Evolutionary conservation across 2,888 invertebrate species (phyloP), one percentile per base, ranked within the genome.

Genomic region (Synergus japonicus): DNA sequence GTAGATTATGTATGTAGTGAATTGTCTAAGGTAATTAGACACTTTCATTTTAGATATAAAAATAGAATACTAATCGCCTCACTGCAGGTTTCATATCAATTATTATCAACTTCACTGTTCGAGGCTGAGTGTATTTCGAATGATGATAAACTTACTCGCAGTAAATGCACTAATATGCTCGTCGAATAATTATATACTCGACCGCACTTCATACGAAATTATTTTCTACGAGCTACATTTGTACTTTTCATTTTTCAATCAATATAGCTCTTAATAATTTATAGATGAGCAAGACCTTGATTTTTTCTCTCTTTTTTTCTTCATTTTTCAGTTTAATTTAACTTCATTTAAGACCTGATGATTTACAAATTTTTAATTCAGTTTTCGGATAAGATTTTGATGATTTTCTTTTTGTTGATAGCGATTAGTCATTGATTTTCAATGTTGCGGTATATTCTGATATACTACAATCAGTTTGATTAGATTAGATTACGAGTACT

Each of bases 1-100:
- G 69, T 69, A 29, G 37, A 69, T 69, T 69, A 69, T 69, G 49
- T 49, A 69, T 69, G 49, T 49, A 69, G 66, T 66, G n/a, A 37
- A 67, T 67, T 44, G 13, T 69, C n/a, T 69, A 69, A 69, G 29
- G 22, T 69, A 69, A 69, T 69, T 69, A 69, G 46, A 18, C 9
- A 54, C 69, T 69, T 69, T 69, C 69, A 69, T 69, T 69, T 69
- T 37, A 37, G 10, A 37, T 29, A 69, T 18, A 46, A 69, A 69
- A 69, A 69, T 49, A 29, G 60, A 18, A 60, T 10, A 46, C 46
- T 46, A 60, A 49, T 69, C 49, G 69, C 49, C 54, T 69, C n/a
- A 54, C 49, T 69, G 37, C 29, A 49, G 37, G 8, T 49, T 37
- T 49, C 29, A 22, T 43, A 69, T 15, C 22, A 22, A 22, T 22